A percentile compares a stretch with the other conserved stretches of the same genome.
Evolutionary conservation across 2,797 vertebrate species (phyloP).

Genomic region (Numenius phaeopus): DNA sequence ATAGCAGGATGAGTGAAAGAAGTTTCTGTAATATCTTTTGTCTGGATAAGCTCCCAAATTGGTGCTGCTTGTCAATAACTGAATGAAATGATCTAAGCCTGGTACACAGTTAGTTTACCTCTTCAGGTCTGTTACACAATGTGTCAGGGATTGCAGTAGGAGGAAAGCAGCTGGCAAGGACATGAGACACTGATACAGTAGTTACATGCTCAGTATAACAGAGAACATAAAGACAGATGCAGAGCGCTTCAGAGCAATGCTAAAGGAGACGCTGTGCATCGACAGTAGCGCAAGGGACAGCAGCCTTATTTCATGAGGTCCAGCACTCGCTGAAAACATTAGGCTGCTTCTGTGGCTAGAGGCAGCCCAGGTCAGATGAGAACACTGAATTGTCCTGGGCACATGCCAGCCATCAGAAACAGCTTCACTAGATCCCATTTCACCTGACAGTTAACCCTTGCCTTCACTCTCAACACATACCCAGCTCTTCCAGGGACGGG

Average conservation of each 20-base stretch:
- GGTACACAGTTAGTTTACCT: not conserved
- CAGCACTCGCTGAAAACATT: not conserved
- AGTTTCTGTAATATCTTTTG: not conserved
- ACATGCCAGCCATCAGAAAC: not conserved
- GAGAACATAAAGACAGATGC: not conserved
- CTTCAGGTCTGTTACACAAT: slow-evolving; percentile 10
- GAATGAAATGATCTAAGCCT: not conserved
- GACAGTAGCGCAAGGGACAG: not conserved
- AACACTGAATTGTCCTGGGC: not conserved
- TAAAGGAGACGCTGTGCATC: not conserved
- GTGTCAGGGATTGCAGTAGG: not conserved
- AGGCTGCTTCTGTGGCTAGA: not conserved
- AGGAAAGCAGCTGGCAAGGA: slow-evolving; percentile 7
- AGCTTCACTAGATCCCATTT: not conserved
- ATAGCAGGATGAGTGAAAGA: not conserved
- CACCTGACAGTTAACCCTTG: not conserved
- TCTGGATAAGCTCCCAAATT: not conserved
- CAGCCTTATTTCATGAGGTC: not conserved
- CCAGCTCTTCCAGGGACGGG: slow-evolving; percentile 94
- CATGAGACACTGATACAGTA: not conserved
- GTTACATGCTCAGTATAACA: not conserved
- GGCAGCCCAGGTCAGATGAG: not conserved
- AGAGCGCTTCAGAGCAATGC: not conserved
- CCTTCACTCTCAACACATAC: slow-evolving; percentile 71
- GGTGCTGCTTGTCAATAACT: not conserved